Evolutionary conservation across 2,797 vertebrate species (phyloP), one percentile per base, ranked within the genome.

Genomic region (Gastrophryne carolinensis): DNA sequence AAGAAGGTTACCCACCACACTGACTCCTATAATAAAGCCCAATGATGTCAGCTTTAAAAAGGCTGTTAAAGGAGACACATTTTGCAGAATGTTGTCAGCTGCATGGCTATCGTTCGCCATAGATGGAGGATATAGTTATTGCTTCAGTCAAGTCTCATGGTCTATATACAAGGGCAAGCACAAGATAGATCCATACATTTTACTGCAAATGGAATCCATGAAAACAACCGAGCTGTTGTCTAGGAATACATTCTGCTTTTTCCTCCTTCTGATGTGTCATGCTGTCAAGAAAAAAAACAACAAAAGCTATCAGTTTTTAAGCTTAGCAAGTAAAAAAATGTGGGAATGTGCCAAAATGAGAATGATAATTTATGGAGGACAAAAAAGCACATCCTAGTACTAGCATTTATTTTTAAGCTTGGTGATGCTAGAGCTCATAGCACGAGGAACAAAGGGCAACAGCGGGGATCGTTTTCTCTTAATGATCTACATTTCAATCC

Each of bases 81-180:
- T 98, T 94, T 98, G 97, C 92, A 98, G 94, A 95, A 98, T 96
- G 96, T 95, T 98, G 95, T 99, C 97, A 93, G 95, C 95, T 95
- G 98, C 96, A 98, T 98, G 98, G 95, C 97, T 98, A 94, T 98
- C 97, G 95, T 99, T 99, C 98, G 98, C 98, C 98, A 99, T 99
- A 98, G 98, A 98, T 98, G 92, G 96, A 96, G 94, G 95, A 95
- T 96, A 96, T 96, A 93, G 93, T 92, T 90, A 94, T 91, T 94
- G 93, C 94, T 93, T 98, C 92, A 98, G 93, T 97, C 93, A 91
- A 98, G 95, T 95, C 92, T 98, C 95, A 98, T 98, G 95, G 95
- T 98, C 95, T 95, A 92, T 92, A 94, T 88, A 92, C 89, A 90
- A 90, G 87, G 91, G 92, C 92, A 94, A 93, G 93, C 84, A 85